phyloP scores from a whole-genome alignment of 2,888 invertebrate species.

The Epinotia ramella region DNA sequence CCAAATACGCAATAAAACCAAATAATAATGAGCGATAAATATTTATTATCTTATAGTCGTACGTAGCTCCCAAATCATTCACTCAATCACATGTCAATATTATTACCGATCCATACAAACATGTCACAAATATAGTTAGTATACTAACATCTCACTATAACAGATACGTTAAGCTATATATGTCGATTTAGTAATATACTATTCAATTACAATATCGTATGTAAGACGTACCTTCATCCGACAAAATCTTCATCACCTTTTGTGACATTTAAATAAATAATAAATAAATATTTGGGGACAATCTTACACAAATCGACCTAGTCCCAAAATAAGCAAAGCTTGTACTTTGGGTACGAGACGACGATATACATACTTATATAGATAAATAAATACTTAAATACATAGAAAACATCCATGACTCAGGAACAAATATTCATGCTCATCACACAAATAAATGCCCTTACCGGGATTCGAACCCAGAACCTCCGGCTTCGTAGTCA shows the following conservation, averaged over 20 bases:
- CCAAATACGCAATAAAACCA: background rate
- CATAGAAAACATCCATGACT: too few species aligned
- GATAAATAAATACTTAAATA: too few species aligned
- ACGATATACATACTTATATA: too few species aligned
- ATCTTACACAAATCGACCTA: too few species aligned
- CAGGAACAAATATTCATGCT: too few species aligned
- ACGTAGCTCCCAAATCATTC: background rate
- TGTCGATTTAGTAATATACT: background rate
- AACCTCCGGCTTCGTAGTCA: too few species aligned
- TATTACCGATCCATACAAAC: background rate
- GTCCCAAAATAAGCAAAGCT: too few species aligned
- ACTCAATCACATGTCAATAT: conserved; percentile 1
- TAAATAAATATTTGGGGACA: too few species aligned
- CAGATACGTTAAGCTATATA: background rate
- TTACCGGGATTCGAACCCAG: too few species aligned
- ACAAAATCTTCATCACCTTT: background rate
- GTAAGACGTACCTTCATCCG: background rate
- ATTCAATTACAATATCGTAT: background rate
- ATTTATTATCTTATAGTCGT: conserved; percentile 9
- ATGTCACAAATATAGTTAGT: background rate
- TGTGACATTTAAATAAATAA: too few species aligned
- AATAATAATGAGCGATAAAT: conserved; percentile 2
- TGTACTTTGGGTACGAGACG: too few species aligned
- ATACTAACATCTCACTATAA: background rate
- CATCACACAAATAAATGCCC: too few species aligned